A percentile compares a stretch with the other conserved stretches of the same genome.
These are phyloP conservation scores for Coremacera marginata DNA, from an alignment of 2,888 invertebrate genomes.

Conservation along the genomic window DNA sequence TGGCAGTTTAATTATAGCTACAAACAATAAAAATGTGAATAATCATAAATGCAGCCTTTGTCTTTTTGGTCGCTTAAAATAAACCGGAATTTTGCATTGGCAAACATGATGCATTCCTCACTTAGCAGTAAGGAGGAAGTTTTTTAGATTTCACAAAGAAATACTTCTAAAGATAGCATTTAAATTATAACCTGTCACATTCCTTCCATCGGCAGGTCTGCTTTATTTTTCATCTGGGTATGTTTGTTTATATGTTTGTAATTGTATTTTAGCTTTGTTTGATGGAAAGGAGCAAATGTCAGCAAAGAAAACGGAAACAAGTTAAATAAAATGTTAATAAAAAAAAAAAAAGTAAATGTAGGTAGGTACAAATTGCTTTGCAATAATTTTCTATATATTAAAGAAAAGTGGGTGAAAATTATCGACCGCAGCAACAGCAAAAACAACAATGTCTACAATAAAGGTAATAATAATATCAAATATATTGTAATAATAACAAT, in stretches of 20 bases:
- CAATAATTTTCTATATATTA: neutral
- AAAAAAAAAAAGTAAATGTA: neutral
- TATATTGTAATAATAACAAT: neutral
- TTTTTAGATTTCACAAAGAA: too few relatives aligned
- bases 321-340: neutral
- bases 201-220: too few relatives aligned
- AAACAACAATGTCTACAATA: neutral
- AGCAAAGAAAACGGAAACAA: conserved; percentile 3
- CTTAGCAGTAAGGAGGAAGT: too few relatives aligned
- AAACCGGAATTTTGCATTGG: too few relatives aligned
- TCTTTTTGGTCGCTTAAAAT: too few relatives aligned
- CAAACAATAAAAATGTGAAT: too few relatives aligned
- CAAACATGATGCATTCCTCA: too few relatives aligned
- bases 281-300: neutral
- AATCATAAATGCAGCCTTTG: too few relatives aligned
- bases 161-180: too few relatives aligned
- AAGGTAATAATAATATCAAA: neutral
- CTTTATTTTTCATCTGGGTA: too few relatives aligned
- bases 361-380: conserved; percentile 11
- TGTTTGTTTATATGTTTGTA: neutral
- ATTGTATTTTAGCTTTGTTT: neutral
- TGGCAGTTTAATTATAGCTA: too few relatives aligned
- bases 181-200: too few relatives aligned
- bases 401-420: neutral
- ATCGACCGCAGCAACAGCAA: neutral